Percentiles rank a stretch among this genome's conserved stretches.
These are phyloP conservation scores for Drosophila tani DNA, from an alignment of 1,140 invertebrate species.

Conservation along the genomic window DNA sequence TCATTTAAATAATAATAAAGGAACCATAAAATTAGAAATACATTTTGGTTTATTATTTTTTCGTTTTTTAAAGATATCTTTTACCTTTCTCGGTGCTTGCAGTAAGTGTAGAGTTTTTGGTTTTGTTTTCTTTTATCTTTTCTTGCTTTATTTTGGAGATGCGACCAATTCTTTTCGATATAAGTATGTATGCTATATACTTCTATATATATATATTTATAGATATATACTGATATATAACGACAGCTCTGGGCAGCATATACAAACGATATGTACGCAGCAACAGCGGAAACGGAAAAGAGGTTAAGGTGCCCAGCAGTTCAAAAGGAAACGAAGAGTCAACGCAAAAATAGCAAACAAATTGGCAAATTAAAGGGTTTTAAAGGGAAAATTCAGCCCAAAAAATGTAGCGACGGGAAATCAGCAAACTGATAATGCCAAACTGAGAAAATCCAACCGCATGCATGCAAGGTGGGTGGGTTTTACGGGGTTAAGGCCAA, in stretches of 20 bases:
- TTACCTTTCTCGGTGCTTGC: constrained; percentile 84
- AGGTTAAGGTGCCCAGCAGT: constrained; percentile 37
- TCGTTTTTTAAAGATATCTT: constrained; percentile 49
- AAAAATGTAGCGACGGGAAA: constrained; percentile 25
- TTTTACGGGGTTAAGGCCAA: constrained; percentile 2
- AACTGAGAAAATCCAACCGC: constrained; percentile 33
- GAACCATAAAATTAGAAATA: constrained; percentile 35
- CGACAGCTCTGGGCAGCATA: constrained; percentile 56
- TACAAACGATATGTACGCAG: constrained; percentile 42
- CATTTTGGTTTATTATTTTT: constrained; percentile 41
- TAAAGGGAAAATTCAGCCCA: constrained; percentile 21
- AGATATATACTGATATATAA: constrained; percentile 49
- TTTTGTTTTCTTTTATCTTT: constrained; percentile 53
- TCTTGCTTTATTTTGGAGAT: constrained; percentile 35
- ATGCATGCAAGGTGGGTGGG: constrained; percentile 39
- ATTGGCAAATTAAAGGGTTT: background rate
- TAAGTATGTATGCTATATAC: constrained; percentile 67
- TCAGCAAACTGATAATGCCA: constrained; percentile 39
- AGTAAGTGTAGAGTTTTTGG: constrained; percentile 83
- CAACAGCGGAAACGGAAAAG: constrained; percentile 26
- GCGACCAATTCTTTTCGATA: constrained; percentile 63
- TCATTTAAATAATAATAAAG: constrained; percentile 44
- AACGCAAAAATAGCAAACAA: constrained; percentile 20
- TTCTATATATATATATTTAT: constrained; percentile 55
- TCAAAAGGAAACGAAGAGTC: constrained; percentile 14